Base-by-base conservation (phyloP, 2,888 invertebrate genomes). In the Boloria selene region DNA sequence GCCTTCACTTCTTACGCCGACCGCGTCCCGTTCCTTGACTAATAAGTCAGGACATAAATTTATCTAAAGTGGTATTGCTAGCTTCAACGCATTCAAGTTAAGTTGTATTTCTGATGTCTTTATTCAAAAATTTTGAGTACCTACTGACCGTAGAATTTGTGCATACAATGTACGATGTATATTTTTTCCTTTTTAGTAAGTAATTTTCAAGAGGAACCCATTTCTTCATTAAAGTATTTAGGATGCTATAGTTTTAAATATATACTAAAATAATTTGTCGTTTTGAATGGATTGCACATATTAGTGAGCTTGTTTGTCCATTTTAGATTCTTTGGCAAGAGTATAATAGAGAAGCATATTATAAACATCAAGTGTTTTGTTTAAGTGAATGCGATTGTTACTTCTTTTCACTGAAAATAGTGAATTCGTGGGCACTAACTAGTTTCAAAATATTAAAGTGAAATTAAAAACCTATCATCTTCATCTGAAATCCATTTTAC, bases 21-120 rank as follows among this genome's bases (percentile, higher is more conserved):
- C 66, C 63, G 56, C 69, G 65, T 61, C 61, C 58, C 51, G 56
- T 61, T 63, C 62, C 54, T 62, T 70, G 65, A 68, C 61, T 64
- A 70, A 68, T 70, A 70, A 68, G 68, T 68, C 65, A 65, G 63
- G 72, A 77, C 73, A 63, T 66, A 66, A 56, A 64, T 69, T 56
- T 61, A 66, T 69, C 63, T 64, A 50, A 59, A 52, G 65, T 58
- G 65, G 61, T 64, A 22, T 58, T 51, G 67, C 59, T 44, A 50
- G 68, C 56, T 58, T 65, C 49, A 65, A 58, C 38, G 47, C 60
- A 67, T 62, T 68, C 49, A 59, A 63, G 42, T 61, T 58, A 56
- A 65, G 26, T 44, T 53, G 17, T 45, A 17, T 16, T 45, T 47
- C 44, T 51, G 31, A 61, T 44, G 17, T 13, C 44, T n/a, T 4